Evolutionary conservation across 2,888 invertebrate species (phyloP), one percentile per base, ranked within the genome.

Genomic region (Oconnorella tubifera): DNA sequence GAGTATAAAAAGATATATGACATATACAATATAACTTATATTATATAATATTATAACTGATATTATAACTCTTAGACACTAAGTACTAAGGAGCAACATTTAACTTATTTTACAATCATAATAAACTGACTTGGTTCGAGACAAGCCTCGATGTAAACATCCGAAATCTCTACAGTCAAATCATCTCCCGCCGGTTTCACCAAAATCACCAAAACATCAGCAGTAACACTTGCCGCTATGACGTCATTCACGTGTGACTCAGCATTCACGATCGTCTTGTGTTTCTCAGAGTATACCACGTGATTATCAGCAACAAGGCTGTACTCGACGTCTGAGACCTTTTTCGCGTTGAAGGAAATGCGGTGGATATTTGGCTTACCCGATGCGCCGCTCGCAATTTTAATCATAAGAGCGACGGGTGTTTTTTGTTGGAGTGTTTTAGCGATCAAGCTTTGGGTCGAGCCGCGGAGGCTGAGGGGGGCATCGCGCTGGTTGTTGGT

Each of bases 401-500:
- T 6, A 14, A 40, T 19, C 40, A 40, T 40, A 40, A 40, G 40
- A 19, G 40, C 40, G 40, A 40, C 19, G 40, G 40, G 40, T 14
- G 40, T 19, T 6, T 19, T 19, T 19, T 40, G 6, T 19, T 40
- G 40, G 19, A 40, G 40, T 19, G 53, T 51, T 27, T 51, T 51
- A 4, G 25, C 25, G 4, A 6, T 4, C 23, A n/a, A n/a, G n/a
- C n/a, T n/a, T n/a, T n/a, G n/a, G 53, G 23, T 27, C 4, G 53
- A 51, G 53, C 53, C 53, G 23, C 25, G 14, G 53, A 51, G 53
- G 25, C 14, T 23, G 14, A 23, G 6, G 53, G 25, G 6, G 53
- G 53, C 53, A 19, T 51, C 14, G 53, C 23, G 23, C 53, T 6
- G 10, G 53, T 51, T 51, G 53, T 19, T 23, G 53, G 53, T 51